phyloP scores from a whole-genome alignment of 1,140 invertebrate genomes.

The Cydia amplana region DNA sequence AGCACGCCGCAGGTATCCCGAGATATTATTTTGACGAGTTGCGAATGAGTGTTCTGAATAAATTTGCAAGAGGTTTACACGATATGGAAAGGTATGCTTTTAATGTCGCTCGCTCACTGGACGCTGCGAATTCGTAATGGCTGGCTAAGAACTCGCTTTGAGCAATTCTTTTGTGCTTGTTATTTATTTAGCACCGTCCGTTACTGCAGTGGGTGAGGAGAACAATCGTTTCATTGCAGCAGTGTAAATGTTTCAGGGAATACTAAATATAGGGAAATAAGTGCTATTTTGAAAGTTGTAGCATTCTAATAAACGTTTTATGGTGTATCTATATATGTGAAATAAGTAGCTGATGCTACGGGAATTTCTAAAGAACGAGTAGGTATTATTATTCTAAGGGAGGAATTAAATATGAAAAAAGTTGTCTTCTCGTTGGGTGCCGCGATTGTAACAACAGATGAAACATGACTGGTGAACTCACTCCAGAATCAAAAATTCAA shows the following conservation, averaged over 20 bases:
- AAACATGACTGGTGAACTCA: too few relatives aligned
- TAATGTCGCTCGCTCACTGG: slow-evolving; percentile 43
- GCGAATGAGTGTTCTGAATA: slow-evolving; percentile 56
- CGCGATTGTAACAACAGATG: too few relatives aligned
- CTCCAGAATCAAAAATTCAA: too few relatives aligned
- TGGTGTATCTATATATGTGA: not conserved
- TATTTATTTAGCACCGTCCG: slow-evolving; percentile 10
- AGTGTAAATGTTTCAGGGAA: not conserved
- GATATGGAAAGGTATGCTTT: slow-evolving; percentile 50
- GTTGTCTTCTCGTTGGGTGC: too few relatives aligned
- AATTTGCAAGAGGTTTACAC: slow-evolving; percentile 57
- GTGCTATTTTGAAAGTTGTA: not conserved
- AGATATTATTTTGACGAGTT: slow-evolving; percentile 50
- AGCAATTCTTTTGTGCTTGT: slow-evolving; percentile 11
- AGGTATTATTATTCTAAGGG: too few relatives aligned
- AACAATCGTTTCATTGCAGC: slow-evolving; percentile 9
- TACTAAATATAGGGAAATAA: not conserved
- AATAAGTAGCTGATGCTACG: too few relatives aligned
- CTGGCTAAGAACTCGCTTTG: slow-evolving; percentile 27
- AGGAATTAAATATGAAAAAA: too few relatives aligned
- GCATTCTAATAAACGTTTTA: not conserved
- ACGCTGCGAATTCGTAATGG: slow-evolving; percentile 9
- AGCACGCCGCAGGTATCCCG: slow-evolving; percentile 34
- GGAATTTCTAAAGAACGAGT: too few relatives aligned
- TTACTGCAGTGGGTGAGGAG: slow-evolving; percentile 17